phyloP scores from a whole-genome alignment of 2,797 vertebrate genomes.

The Pipistrellus pipistrellus region DNA sequence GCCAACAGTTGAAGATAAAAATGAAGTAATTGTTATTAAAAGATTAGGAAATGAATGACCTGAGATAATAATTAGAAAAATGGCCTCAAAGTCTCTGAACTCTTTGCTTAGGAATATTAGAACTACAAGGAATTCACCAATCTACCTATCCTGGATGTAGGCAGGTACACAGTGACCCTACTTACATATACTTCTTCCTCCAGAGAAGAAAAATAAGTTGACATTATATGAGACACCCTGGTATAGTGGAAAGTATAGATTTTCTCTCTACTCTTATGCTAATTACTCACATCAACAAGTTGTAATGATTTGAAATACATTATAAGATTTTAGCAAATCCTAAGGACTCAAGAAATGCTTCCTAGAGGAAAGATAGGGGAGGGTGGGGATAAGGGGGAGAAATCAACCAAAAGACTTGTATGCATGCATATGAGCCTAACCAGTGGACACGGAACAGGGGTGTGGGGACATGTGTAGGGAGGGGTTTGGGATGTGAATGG shows the following conservation, averaged over 20 bases:
- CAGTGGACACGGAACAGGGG: too few species aligned
- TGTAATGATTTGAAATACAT: background rate
- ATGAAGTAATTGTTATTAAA: background rate
- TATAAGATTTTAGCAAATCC: conserved; percentile 38
- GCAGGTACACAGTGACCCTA: background rate
- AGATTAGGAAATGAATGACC: background rate
- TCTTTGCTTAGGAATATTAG: background rate
- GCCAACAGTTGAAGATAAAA: background rate
- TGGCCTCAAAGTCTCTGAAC: background rate
- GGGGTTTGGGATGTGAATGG: too few species aligned
- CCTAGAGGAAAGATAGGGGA: background rate
- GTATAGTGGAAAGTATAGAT: background rate
- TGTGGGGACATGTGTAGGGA: too few species aligned
- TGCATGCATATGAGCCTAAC: too few species aligned
- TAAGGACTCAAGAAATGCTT: conserved; percentile 27
- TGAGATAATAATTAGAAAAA: background rate
- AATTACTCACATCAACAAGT: background rate
- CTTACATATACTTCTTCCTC: background rate
- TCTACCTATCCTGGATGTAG: background rate
- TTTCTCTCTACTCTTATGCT: background rate
- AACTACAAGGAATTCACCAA: background rate
- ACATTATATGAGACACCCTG: background rate
- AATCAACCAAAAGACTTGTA: too few species aligned
- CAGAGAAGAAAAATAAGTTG: background rate
- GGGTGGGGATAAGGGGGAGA: too few species aligned